Base-by-base conservation (phyloP, 2,797 vertebrate species). In the Neomorphus geoffroyi region DNA sequence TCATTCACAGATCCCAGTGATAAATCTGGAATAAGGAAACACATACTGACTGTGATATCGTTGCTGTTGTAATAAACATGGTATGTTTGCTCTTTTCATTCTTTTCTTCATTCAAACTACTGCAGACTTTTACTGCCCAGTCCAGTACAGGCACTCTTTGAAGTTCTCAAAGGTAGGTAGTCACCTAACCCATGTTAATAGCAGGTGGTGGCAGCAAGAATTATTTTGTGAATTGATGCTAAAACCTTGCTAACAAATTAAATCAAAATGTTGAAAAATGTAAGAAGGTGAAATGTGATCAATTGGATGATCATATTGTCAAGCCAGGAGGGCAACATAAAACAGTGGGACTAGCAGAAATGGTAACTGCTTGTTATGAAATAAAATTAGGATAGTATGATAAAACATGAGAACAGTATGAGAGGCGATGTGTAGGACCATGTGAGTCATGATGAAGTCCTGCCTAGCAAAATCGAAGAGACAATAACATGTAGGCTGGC, bases 21-120 rank as follows among this genome's bases (percentile, higher is more conserved):
- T 90, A 94, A 83, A 90, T 88, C 50, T 72, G 56, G 69, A 94
- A 80, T n/a, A 72, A 94, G 65, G 41, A 43, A 92, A 87, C 8
- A 22, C 26, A 41, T 16, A 28, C 54, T 0, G 13, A 58, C 69
- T 56, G 27, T 58, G 79, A 61, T 89, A 62, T 28, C 4, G 2
- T 80, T 85, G 50, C 35, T 41, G 35, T 50, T 92, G 45, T 30
- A 78, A 91, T 72, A 90, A 90, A 65, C 35, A 60, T 11, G 41
- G 13, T 32, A 48, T 3, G 6, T 78, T 92, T 75, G 39, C 56
- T 78, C 19, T 80, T 95, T 88, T 83, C 1, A 3, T 48, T 73
- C 50, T 80, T 69, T 72, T 66, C 19, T 5, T 78, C 21, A 9
- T 61, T 72, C 50, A 32, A 37, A 24, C 19, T 60, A 30, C 15